Conservation (phyloP, 2,797 vertebrate genomes). For the Hypotaenidia okinawae region DNA sequence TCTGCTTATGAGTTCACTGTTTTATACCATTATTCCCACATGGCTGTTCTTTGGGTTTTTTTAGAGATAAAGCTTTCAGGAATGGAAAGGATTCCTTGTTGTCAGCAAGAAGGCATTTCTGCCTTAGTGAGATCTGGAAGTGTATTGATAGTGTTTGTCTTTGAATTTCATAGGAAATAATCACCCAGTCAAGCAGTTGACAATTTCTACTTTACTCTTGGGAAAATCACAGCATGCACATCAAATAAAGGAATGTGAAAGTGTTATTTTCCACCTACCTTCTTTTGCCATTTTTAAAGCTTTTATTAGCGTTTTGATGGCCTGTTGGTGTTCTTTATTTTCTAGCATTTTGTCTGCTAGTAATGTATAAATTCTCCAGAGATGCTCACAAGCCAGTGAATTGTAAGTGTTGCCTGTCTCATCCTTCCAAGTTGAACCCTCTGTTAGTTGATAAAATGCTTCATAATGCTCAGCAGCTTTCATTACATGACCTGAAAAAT, state of each 20-base stretch:
- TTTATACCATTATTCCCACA: conserved; percentile 20
- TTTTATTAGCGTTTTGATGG: conserved; percentile 82
- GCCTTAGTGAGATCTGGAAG: conserved; percentile 66
- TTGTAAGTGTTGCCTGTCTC: conserved; percentile 67
- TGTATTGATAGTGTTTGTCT: conserved; percentile 73
- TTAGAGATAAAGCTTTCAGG: conserved; percentile 63
- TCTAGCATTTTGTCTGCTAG: conserved; percentile 80
- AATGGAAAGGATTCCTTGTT: conserved; percentile 65
- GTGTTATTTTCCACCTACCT: conserved; percentile 75
- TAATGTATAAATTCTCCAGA: conserved; percentile 79
- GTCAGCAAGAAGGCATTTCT: conserved; percentile 60
- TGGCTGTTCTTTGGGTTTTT: background rate
- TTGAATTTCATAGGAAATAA: conserved; percentile 76
- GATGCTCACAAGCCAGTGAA: conserved; percentile 72
- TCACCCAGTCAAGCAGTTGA: conserved; percentile 58
- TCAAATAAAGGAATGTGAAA: conserved; percentile 59
- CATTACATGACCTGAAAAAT: conserved; percentile 77
- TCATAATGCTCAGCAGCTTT: conserved; percentile 83
- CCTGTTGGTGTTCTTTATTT: conserved; percentile 77
- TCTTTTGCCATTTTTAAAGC: conserved; percentile 80
- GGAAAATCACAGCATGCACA: conserved; percentile 50
- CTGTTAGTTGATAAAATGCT: conserved; percentile 80
- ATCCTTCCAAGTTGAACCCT: conserved; percentile 75
- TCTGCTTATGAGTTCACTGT: conserved; percentile 16
- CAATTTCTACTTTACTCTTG: conserved; percentile 61